A percentile compares a stretch with the other conserved stretches of the same genome.
These are phyloP conservation scores for Alentia gelatinosa DNA, from an alignment of 2,888 invertebrate genomes.

Conservation along the genomic window DNA sequence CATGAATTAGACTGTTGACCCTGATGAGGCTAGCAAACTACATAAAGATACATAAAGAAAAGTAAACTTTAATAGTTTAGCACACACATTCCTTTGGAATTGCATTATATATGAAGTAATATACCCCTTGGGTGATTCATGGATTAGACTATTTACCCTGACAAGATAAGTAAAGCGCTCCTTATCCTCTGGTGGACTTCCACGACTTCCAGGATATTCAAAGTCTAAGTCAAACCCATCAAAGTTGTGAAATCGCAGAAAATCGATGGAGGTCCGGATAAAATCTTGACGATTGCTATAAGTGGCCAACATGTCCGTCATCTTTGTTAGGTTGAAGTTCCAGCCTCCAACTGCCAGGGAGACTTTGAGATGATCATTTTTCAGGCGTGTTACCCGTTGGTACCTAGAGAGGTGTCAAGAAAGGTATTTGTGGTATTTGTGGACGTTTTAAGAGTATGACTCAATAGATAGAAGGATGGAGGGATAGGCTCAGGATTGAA, in stretches of 20 bases:
- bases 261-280: slow-evolving; percentile 66
- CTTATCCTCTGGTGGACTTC: slow-evolving; percentile 71
- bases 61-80: no score
- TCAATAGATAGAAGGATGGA: no score
- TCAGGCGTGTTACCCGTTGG: background rate
- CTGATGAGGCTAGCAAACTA: no score
- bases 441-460: no score
- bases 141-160: slow-evolving; percentile 10
- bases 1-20: no score
- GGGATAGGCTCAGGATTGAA: no score
- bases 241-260: slow-evolving; percentile 65
- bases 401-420: no score
- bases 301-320: slow-evolving; percentile 68
- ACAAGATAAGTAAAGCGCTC: slow-evolving; percentile 65
- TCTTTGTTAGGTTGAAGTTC: slow-evolving; percentile 64
- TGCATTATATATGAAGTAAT: no score
- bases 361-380: background rate
- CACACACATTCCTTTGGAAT: no score
- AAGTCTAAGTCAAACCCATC: slow-evolving; percentile 72
- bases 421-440: no score
- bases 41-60: background rate
- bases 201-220: slow-evolving; percentile 71
- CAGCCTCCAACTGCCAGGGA: slow-evolving; percentile 66
- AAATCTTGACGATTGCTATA: slow-evolving; percentile 64
- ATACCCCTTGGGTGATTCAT: no score